Evolutionary conservation across 2,888 invertebrate species (phyloP).

Genomic region (Nowickia ferox): DNA sequence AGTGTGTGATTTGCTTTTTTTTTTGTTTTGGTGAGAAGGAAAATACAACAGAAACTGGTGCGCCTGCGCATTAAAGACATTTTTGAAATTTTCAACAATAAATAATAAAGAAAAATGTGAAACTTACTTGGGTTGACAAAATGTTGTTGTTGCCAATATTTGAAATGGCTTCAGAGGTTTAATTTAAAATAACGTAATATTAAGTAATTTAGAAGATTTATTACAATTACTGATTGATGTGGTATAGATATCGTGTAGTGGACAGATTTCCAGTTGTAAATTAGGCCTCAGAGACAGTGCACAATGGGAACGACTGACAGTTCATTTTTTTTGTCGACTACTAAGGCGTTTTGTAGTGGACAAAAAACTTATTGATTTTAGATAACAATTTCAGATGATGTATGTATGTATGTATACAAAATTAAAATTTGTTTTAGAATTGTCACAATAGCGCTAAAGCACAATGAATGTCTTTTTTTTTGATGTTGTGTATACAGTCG

Average conservation of each 20-base stretch:
- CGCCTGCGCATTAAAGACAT: slow-evolving; percentile 62
- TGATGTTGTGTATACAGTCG: no score
- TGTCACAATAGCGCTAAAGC: no score
- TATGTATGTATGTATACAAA: no score
- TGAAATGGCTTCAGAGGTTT: background rate
- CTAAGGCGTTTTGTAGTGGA: no score
- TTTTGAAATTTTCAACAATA: slow-evolving; percentile 58
- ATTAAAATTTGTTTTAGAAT: no score
- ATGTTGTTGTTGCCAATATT: slow-evolving; percentile 25
- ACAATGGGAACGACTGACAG: slow-evolving; percentile 3
- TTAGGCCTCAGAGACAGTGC: background rate
- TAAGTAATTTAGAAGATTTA: slow-evolving; percentile 38
- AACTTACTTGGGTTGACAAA: slow-evolving; percentile 41
- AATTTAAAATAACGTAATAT: slow-evolving; percentile 39
- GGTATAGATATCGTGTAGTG: background rate
- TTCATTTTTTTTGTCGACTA: background rate
- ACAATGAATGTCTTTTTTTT: no score
- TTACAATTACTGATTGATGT: slow-evolving; percentile 33
- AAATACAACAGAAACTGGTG: slow-evolving; percentile 54
- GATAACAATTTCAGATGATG: no score
- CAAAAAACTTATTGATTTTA: no score
- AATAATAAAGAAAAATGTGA: slow-evolving; percentile 17
- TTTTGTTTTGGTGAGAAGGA: background rate
- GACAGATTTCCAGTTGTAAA: background rate
- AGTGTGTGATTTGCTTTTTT: slow-evolving; percentile 13